Conservation (phyloP, 2,888 invertebrate species). For the Cyclophora albipunctata region DNA sequence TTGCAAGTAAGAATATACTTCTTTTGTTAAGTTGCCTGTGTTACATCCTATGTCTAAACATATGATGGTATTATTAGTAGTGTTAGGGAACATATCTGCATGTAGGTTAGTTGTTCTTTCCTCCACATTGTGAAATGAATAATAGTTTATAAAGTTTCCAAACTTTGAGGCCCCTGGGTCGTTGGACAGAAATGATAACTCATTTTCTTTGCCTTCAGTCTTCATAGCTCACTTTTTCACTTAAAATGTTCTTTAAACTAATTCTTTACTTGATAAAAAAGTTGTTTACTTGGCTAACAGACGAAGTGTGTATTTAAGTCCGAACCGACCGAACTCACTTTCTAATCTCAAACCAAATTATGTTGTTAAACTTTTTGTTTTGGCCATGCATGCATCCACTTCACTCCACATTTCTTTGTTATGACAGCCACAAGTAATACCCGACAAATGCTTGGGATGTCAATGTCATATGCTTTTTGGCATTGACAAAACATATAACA, state of each 20-base stretch:
- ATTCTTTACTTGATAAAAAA: no score
- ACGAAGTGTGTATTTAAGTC: no score
- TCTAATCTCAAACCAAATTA: no score
- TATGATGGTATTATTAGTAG: conserved; percentile 37
- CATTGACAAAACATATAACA: no score
- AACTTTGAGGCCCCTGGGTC: conserved; percentile 86
- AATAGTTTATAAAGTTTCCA: conserved; percentile 93
- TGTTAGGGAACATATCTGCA: conserved; percentile 45
- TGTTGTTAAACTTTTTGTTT: no score
- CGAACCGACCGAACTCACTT: no score
- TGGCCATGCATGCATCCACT: no score
- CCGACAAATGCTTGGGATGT: no score
- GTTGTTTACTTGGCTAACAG: no score
- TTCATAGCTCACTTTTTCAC: conserved; percentile 14
- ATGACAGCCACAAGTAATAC: no score
- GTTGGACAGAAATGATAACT: conserved; percentile 61
- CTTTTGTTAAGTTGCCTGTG: conserved; percentile 82
- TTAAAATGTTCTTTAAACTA: background rate
- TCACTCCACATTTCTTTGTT: no score
- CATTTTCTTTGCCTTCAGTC: conserved; percentile 21
- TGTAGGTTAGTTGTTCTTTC: conserved; percentile 79
- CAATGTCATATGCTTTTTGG: no score
- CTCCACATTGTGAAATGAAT: conserved; percentile 83
- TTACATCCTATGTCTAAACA: conserved; percentile 87
- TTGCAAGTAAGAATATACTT: conserved; percentile 70